Percentiles rank a stretch among this genome's conserved stretches.
phyloP scores from a whole-genome alignment of 2,888 invertebrate genomes.

The Crossocerus cetratus region DNA sequence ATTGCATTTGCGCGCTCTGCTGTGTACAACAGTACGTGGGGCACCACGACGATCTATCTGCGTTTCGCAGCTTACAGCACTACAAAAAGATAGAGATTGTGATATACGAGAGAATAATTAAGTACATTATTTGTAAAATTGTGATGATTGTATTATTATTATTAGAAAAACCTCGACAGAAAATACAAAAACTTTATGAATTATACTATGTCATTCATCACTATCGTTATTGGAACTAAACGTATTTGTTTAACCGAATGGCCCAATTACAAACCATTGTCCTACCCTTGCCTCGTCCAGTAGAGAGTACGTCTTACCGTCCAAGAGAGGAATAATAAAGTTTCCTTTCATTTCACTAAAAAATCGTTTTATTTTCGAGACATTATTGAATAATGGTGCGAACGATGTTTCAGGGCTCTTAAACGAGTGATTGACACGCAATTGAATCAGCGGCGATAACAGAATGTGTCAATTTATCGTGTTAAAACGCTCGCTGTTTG shows the following conservation, averaged over 20 bases:
- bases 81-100: conserved; percentile 58
- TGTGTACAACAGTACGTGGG: conserved; percentile 23
- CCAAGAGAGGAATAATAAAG: conserved; percentile 7
- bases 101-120: conserved; percentile 52
- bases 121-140: conserved; percentile 59
- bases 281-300: too few species aligned
- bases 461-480: conserved; percentile 29
- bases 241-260: too few species aligned
- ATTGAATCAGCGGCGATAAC: conserved; percentile 50
- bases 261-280: too few species aligned
- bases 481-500: conserved; percentile 4
- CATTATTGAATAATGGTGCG: conserved; percentile 62
- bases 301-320: too few species aligned
- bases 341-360: conserved; percentile 44
- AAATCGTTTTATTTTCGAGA: conserved; percentile 57
- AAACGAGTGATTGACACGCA: conserved; percentile 35
- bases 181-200: conserved; percentile 52
- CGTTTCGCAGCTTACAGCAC: conserved; percentile 45
- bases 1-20: conserved; percentile 25
- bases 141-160: conserved; percentile 53
- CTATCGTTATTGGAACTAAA: too few species aligned
- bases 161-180: conserved; percentile 39
- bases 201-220: conserved; percentile 2
- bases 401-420: conserved; percentile 48
- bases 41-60: conserved; percentile 22